Evolutionary conservation across 1,140 invertebrate genomes (phyloP).

Genomic region (Formica selysi): DNA sequence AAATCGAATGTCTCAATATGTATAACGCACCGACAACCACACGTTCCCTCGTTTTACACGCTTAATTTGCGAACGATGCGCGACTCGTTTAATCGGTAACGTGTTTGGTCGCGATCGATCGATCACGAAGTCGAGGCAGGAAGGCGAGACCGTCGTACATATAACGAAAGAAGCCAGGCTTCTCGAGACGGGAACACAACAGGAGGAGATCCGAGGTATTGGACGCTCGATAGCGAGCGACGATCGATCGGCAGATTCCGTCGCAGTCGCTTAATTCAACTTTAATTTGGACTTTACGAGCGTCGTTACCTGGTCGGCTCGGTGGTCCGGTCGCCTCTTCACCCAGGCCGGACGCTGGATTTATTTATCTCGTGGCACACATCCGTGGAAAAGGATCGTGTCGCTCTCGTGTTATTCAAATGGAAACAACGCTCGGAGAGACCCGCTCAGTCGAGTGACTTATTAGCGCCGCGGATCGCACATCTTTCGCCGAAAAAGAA

Average conservation of each 20-base stretch:
- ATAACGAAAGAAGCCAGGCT: constrained; percentile 20
- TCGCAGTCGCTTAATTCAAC: constrained; percentile 65
- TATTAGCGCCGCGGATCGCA: constrained; percentile 71
- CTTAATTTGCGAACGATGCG: constrained; percentile 53
- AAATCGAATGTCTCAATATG: constrained; percentile 36
- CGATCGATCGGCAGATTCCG: constrained; percentile 64
- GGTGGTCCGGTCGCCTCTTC: constrained; percentile 79
- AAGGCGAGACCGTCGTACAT: constrained; percentile 14
- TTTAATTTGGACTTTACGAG: constrained; percentile 81
- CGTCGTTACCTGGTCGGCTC: constrained; percentile 73
- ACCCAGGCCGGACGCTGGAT: constrained; percentile 61
- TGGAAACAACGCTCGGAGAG: constrained; percentile 76
- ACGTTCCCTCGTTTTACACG: constrained; percentile 48
- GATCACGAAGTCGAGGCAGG: constrained; percentile 33
- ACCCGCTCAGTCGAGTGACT: constrained; percentile 66
- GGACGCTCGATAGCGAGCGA: constrained; percentile 16
- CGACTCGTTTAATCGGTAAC: constrained; percentile 50
- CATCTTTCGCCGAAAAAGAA: constrained; percentile 40
- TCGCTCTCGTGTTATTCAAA: constrained; percentile 84
- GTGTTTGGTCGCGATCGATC: constrained; percentile 48
- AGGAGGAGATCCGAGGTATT: constrained; percentile 34
- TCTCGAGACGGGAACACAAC: not conserved
- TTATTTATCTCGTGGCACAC: constrained; percentile 80
- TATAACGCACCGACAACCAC: constrained; percentile 2
- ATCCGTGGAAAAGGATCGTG: constrained; percentile 80